Base-by-base conservation (phyloP, 2,797 vertebrate species). In the Zonotrichia albicollis region DNA sequence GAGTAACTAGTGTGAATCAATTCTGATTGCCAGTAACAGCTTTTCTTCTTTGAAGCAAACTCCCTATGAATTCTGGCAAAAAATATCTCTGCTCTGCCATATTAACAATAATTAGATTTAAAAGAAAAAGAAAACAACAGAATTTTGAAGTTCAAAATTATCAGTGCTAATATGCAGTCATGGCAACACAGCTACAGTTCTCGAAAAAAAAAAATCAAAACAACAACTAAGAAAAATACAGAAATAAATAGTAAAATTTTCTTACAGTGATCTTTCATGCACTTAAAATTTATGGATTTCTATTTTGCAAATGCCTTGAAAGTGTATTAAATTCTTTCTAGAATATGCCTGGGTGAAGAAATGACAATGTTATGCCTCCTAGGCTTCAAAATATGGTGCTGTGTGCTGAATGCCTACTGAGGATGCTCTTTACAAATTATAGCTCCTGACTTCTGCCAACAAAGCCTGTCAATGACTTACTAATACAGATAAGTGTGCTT, bases 171-270 rank as follows among this genome's bases (percentile, higher is more conserved):
- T 53, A 40, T 1, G 29, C 27, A 55, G 55, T 61, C 29, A 6
- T 25, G 13, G 25, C 50, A 67, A 58, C 17, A 58, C 12, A 66
- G 30, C 12, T 72, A 27, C 3, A 26, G 8, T 57, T 75, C 5
- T 13, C 5, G 16, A 7, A 58, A 72, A 64, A 50, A 58, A 9
- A 58, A 77, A 27, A 21, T 14, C 20, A 32, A 40, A 40, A 16
- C 4, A 32, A 7, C 6, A 32, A 9, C 6, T 11, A 11, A 27
- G 27, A 29, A 11, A 6, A 26, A 30, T 5, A 23, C 3, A 48
- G 6, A 27, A 27, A 42, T 16, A 2, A 34, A 14, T 30, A 20
- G 1, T 13, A 0, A 2, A 6, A 81, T 82, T 58, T 11, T 57
- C 40, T 65, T 77, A 26, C 16, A n/a, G 11, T 45, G 19, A 65